Conservation (phyloP, 2,113 vertebrate species). For the Gallinago paraguaiae region DNA sequence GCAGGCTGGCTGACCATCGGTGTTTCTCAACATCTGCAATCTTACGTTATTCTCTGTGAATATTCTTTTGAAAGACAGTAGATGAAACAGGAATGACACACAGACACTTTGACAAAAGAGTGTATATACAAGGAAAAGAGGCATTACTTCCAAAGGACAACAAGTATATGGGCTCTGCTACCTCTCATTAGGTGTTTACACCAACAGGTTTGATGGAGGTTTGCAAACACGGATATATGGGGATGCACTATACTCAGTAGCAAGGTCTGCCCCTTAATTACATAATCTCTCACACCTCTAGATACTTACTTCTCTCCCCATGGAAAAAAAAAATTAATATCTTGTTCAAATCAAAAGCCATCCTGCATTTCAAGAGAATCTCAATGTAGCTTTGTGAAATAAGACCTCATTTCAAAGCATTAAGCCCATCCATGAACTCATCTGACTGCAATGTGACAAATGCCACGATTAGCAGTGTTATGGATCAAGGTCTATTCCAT, state of each 20-base stretch:
- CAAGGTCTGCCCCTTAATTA: background rate
- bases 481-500: background rate
- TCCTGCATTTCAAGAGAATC: background rate
- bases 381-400: background rate
- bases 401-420: conserved; percentile 3
- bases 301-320: background rate
- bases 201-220: background rate
- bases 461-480: background rate
- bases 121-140: background rate
- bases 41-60: background rate
- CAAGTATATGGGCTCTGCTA: background rate
- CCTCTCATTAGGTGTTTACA: background rate
- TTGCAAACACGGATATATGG: background rate
- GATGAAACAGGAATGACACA: background rate
- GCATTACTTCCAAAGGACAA: background rate
- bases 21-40: background rate
- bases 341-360: background rate
- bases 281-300: background rate
- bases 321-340: background rate
- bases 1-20: background rate
- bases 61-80: background rate
- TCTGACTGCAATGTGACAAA: background rate
- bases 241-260: background rate
- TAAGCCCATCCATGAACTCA: conserved; percentile 8
- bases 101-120: background rate